Conservation (phyloP, 2,888 invertebrate genomes). For the Drosophila anomalata region DNA sequence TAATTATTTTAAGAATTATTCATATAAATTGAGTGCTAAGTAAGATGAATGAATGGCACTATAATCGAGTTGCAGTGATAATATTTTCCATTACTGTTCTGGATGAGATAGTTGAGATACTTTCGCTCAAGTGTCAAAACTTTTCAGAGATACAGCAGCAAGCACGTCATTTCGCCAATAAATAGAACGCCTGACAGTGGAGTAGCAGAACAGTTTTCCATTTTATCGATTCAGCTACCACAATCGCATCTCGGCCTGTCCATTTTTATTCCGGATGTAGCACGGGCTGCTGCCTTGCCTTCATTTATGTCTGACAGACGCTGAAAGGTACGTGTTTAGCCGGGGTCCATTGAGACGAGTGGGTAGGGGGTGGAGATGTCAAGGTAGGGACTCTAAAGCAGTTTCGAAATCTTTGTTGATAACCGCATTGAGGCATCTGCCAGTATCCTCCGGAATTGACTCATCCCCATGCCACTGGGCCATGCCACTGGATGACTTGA, state of each 20-base stretch:
- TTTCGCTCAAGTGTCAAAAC: constrained; percentile 25
- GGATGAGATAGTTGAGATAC: background rate
- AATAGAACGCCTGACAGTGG: constrained; percentile 18
- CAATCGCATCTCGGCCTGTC: constrained; percentile 13
- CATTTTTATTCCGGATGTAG: constrained; percentile 23
- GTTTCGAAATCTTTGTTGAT: constrained; percentile 34
- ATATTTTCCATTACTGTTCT: background rate
- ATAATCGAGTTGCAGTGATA: background rate
- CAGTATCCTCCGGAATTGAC: constrained; percentile 13
- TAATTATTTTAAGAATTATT: no score
- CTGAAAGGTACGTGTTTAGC: constrained; percentile 64
- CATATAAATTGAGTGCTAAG: background rate
- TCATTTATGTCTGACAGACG: constrained; percentile 61
- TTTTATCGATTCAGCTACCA: background rate
- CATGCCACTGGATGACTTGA: background rate
- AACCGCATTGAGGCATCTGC: constrained; percentile 34
- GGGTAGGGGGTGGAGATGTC: background rate
- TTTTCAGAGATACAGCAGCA: constrained; percentile 2
- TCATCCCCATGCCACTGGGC: constrained; percentile 2
- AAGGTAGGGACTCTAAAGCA: constrained; percentile 6
- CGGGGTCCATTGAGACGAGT: constrained; percentile 25
- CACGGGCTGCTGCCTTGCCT: constrained; percentile 24
- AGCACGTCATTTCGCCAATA: constrained; percentile 29
- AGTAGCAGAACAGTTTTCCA: constrained; percentile 9
- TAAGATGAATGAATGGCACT: background rate